phyloP scores from a whole-genome alignment of 2,797 vertebrate genomes.

The Ara ararauna region DNA sequence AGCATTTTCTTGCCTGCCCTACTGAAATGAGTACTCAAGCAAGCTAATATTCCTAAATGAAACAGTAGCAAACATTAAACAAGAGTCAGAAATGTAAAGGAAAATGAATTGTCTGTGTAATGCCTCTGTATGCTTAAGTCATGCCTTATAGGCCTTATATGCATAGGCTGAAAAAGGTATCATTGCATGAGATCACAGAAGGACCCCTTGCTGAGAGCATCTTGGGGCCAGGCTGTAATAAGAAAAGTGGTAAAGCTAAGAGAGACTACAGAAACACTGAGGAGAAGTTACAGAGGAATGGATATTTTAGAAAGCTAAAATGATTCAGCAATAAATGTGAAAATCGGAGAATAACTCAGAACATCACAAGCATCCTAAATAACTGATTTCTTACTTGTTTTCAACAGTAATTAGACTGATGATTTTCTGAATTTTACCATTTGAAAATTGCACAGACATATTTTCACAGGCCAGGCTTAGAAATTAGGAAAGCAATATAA shows the following conservation, averaged over 20 bases:
- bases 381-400: neutral
- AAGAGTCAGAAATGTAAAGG: neutral
- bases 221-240: neutral
- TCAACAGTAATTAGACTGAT: neutral
- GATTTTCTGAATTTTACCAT: neutral
- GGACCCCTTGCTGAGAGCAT: neutral
- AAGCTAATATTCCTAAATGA: neutral
- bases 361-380: neutral
- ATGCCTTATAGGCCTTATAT: neutral
- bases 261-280: neutral
- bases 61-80: neutral
- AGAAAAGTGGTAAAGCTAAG: neutral
- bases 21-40: neutral
- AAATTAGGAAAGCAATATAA: neutral
- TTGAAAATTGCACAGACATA: neutral
- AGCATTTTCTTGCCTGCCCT: neutral
- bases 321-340: neutral
- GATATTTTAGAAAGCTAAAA: neutral
- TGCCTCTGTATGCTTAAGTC: neutral
- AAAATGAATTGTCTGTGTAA: neutral
- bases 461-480: neutral
- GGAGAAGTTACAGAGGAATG: neutral
- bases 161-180: neutral
- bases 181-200: neutral
- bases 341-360: neutral